Evolutionary conservation across 2,888 invertebrate species (phyloP).

Genomic region (Uloborus plumipes): DNA sequence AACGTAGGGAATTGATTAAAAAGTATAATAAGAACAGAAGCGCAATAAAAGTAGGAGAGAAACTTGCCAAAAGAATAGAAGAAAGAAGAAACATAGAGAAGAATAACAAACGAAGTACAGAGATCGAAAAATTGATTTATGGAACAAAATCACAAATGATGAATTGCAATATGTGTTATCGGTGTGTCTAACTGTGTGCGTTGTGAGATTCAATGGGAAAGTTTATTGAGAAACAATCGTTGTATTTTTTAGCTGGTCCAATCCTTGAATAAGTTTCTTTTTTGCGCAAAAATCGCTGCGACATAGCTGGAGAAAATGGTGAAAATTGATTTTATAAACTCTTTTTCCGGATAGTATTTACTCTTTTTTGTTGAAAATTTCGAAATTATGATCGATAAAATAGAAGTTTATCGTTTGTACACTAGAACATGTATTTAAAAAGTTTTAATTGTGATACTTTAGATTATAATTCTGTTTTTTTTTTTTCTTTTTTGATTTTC

Average conservation of each 20-base stretch:
- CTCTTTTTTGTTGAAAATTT: background rate
- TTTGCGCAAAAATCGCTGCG: constrained; percentile 8
- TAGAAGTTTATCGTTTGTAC: no score
- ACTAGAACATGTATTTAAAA: no score
- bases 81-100: constrained; percentile 18
- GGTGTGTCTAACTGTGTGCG: constrained; percentile 46
- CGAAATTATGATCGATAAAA: background rate
- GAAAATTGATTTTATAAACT: constrained; percentile 60
- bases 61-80: constrained; percentile 1
- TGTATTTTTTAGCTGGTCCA: constrained; percentile 33
- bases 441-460: no score
- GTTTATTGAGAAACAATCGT: constrained; percentile 61
- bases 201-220: constrained; percentile 37
- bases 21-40: constrained; percentile 60
- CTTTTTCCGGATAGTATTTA: constrained; percentile 8
- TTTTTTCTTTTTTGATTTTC: no score
- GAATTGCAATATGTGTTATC: constrained; percentile 63
- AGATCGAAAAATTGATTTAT: constrained; percentile 59
- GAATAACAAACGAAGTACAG: constrained; percentile 54
- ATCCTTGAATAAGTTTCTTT: constrained; percentile 52
- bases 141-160: constrained; percentile 59
- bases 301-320: constrained; percentile 37
- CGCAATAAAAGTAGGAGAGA: constrained; percentile 20
- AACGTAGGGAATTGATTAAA: constrained; percentile 54
- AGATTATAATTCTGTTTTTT: no score